phyloP scores from a whole-genome alignment of 2,797 vertebrate species.

The Pagetopsis macropterus region DNA sequence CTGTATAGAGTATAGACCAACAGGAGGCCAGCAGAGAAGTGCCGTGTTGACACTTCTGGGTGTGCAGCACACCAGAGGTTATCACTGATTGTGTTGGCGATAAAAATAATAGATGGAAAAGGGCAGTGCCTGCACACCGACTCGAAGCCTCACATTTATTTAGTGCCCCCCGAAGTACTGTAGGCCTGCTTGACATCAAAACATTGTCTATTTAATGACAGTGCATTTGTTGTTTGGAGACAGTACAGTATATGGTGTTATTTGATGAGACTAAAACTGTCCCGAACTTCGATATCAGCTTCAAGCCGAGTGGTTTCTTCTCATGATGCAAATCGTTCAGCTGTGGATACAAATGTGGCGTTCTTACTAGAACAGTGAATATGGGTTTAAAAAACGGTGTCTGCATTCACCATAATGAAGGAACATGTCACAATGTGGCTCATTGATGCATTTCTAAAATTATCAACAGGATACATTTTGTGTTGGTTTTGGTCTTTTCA shows the following conservation, averaged over 20 bases:
- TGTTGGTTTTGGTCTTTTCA: slow-evolving; percentile 26
- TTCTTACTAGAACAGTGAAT: not conserved
- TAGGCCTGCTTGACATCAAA: not conserved
- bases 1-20: not conserved
- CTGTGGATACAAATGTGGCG: no score
- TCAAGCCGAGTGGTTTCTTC: not conserved
- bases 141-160: not conserved
- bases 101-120: slow-evolving; percentile 39
- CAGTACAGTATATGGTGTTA: not conserved
- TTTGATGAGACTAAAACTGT: not conserved
- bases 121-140: not conserved
- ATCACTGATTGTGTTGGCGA: slow-evolving; percentile 49
- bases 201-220: not conserved
- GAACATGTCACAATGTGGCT: not conserved
- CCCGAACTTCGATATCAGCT: not conserved
- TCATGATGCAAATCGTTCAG: not conserved
- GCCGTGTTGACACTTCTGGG: slow-evolving; percentile 38
- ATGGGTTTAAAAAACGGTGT: not conserved
- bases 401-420: not conserved
- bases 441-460: slow-evolving; percentile 3
- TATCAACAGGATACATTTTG: slow-evolving; percentile 22
- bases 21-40: slow-evolving; percentile 13
- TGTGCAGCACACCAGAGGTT: slow-evolving; percentile 36
- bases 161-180: not conserved
- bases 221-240: not conserved